Base-by-base conservation (phyloP, 1,140 invertebrate genomes). In the Tetramorium alpestre region DNA sequence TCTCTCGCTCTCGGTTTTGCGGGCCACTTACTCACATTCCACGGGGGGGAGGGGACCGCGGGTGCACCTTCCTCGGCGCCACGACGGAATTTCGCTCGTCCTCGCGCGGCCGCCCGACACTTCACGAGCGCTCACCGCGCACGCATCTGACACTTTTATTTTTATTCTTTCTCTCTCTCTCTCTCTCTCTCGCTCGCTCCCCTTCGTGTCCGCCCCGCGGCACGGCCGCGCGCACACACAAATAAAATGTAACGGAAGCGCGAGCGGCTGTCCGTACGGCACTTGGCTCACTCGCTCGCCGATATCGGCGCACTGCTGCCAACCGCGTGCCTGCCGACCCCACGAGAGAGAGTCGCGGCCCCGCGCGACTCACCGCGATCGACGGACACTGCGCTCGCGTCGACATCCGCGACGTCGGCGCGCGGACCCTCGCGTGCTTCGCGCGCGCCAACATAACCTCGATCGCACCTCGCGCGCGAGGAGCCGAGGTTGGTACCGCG, bases 211-310 rank as follows among this genome's bases (percentile, higher is more conserved):
- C 58, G 16, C 33, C 16, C 51, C 76, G 41, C 77, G 33, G 33
- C 67, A 44, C 70, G 58, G 2, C 28, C 22, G 11, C 58, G 76
- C 81, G 62, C 88, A 65, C 58, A 85, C 81, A 69, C 88, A 65
- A 90, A 47, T 65, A 85, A 91, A 88, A 88, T 72, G 87, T 91
- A 91, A 91, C 90, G 90, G 90, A 91, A 91, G 87, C 86, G 69
- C 77, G 64, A 82, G 84, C 33, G 33, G 33, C 22, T 78, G 73
- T 88, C 41, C 67, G 69, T 78, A 78, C 38, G 56, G 38, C 38
- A 18, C 56, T 77, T 90, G 84, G 76, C 56, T 85, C 56, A 65
- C 38, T 87, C 56, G 72, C 47, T 84, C 77, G 80, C 82, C 82
- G 76, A 89, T 87, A 86, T 89, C 88, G 56, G 76, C 86, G 76